Evolutionary conservation across 2,113 vertebrate genomes (phyloP).

Genomic region (Balaeniceps rex): DNA sequence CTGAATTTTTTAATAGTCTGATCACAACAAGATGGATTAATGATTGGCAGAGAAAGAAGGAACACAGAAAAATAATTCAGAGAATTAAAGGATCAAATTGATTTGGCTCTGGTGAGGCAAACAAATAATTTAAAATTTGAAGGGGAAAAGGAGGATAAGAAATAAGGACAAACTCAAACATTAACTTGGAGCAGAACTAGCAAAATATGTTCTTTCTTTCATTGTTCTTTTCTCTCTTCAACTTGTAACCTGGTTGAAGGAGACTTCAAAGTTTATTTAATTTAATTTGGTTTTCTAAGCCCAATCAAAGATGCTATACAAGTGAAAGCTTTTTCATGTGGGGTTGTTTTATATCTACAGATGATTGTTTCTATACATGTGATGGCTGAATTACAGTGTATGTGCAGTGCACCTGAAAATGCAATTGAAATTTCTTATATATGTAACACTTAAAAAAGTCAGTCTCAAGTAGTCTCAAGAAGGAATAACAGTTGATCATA

Average conservation of each 20-base stretch:
- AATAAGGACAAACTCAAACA: background rate
- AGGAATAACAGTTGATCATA: background rate
- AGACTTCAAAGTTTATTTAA: background rate
- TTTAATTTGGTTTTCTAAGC: background rate
- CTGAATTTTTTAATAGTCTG: background rate
- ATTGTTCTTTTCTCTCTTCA: background rate
- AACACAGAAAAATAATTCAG: background rate
- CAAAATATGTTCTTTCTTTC: background rate
- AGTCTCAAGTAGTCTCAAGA: background rate
- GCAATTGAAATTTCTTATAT: background rate
- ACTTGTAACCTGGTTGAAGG: background rate
- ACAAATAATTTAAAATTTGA: background rate
- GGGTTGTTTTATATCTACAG: background rate
- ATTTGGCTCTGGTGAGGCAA: background rate
- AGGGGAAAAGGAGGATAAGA: background rate
- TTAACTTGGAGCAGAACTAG: background rate
- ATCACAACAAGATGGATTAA: background rate
- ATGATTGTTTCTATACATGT: background rate
- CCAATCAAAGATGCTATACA: background rate
- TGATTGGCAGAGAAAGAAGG: background rate
- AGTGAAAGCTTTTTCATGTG: background rate
- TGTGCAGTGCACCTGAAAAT: background rate
- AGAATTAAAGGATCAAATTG: background rate
- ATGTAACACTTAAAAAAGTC: background rate
- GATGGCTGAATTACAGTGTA: background rate